Conservation (phyloP, 2,888 invertebrate species). For the Pterobdella sp. region DNA sequence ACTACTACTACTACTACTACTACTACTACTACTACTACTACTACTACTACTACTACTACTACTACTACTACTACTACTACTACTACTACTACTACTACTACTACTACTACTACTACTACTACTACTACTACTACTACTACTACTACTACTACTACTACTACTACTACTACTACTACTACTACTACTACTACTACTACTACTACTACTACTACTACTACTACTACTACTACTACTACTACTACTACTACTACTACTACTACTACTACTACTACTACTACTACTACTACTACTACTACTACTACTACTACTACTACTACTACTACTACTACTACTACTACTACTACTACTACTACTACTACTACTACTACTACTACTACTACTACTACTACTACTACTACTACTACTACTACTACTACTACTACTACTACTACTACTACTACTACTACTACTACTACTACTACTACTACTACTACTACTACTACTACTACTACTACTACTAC, state of each 20-base stretch:
- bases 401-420: no score
- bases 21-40: constrained; percentile 2
- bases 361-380: constrained; percentile 3
- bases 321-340: background rate
- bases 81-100: background rate
- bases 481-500: no score
- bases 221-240: constrained; percentile 3
- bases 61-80: constrained; percentile 3
- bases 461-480: no score
- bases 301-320: constrained; percentile 3
- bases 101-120: constrained; percentile 3
- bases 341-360: constrained; percentile 3
- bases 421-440: no score
- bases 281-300: constrained; percentile 3
- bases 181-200: constrained; percentile 3
- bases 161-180: constrained; percentile 3
- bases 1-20: constrained; percentile 3
- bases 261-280: background rate
- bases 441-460: no score
- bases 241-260: constrained; percentile 3
- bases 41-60: background rate
- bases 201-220: background rate
- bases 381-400: no score
- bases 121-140: constrained; percentile 3
- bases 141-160: background rate